phyloP scores from a whole-genome alignment of 2,888 invertebrate genomes.

The Dysmachus trigonus region DNA sequence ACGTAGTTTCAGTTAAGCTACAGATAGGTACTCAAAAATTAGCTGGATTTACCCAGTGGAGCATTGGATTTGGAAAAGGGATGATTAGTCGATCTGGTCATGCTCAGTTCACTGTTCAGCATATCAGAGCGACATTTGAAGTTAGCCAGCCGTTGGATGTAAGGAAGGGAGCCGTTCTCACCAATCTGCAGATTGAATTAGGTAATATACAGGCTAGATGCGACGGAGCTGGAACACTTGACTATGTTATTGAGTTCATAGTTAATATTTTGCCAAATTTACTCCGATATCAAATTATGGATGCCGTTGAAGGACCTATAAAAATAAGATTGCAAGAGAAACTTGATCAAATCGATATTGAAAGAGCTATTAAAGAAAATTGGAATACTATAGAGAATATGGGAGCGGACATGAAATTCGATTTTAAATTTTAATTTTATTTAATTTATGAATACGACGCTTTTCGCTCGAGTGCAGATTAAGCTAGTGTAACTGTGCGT shows the following conservation, averaged over 20 bases:
- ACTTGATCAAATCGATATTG: conserved; percentile 77
- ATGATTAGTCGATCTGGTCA: conserved; percentile 76
- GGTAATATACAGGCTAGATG: conserved; percentile 86
- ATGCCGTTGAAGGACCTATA: conserved; percentile 81
- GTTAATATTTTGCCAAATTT: conserved; percentile 86
- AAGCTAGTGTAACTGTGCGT: background rate
- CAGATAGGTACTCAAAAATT: conserved; percentile 84
- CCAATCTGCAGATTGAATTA: conserved; percentile 79
- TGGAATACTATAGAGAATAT: conserved; percentile 72
- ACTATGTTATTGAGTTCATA: conserved; percentile 81
- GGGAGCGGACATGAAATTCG: conserved; percentile 55
- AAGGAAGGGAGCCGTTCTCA: conserved; percentile 74
- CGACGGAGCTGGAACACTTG: conserved; percentile 86
- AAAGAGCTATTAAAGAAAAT: conserved; percentile 76
- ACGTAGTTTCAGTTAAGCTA: conserved; percentile 69
- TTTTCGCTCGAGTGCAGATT: background rate
- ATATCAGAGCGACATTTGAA: conserved; percentile 74
- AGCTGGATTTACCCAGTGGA: conserved; percentile 82
- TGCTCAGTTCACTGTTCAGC: conserved; percentile 81
- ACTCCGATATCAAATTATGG: conserved; percentile 86
- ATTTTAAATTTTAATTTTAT: conserved; percentile 56
- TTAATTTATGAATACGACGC: too few species aligned
- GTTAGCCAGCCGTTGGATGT: conserved; percentile 82
- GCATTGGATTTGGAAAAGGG: conserved; percentile 74
- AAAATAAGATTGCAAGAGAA: conserved; percentile 75